Conservation (phyloP, 2,888 invertebrate genomes). For the Gerris lacustris region DNA sequence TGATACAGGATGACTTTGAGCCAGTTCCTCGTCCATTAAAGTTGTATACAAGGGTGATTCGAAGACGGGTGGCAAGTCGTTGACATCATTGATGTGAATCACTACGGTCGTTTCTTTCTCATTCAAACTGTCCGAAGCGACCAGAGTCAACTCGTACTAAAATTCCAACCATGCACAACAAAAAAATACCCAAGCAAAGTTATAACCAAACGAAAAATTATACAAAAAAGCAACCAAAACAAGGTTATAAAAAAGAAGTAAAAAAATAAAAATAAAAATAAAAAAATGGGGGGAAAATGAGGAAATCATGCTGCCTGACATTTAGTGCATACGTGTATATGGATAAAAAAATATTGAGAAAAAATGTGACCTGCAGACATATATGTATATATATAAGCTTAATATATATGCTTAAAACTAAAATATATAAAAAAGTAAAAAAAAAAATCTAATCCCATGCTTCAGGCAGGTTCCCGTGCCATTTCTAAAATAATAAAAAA, state of each 20-base stretch:
- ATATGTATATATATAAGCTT: not conserved
- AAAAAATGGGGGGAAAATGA: conserved; percentile 7
- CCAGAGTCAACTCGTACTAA: conserved; percentile 77
- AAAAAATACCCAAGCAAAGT: conserved; percentile 24
- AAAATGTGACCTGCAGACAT: not conserved
- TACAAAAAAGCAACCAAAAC: conserved; percentile 23
- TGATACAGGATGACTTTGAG: conserved; percentile 54
- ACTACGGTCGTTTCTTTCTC: conserved; percentile 75
- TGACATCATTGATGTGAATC: conserved; percentile 71
- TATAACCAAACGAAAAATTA: conserved; percentile 12
- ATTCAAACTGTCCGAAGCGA: conserved; percentile 79
- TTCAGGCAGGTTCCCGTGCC: not conserved
- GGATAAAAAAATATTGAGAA: not conserved
- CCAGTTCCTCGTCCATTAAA: conserved; percentile 61
- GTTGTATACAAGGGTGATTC: conserved; percentile 57
- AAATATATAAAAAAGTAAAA: not conserved
- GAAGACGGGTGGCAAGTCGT: conserved; percentile 78
- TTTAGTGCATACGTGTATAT: not conserved
- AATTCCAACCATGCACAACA: conserved; percentile 39
- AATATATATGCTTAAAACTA: not conserved
- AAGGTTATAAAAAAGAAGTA: conserved; percentile 20
- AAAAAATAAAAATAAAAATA: conserved; percentile 16
- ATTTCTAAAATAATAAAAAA: conserved; percentile 4
- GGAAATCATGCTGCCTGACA: conserved; percentile 7
- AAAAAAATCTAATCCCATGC: not conserved